These are phyloP conservation scores for Menura novaehollandiae DNA, from an alignment of 2,113 vertebrate genomes.

Conservation along the genomic window DNA sequence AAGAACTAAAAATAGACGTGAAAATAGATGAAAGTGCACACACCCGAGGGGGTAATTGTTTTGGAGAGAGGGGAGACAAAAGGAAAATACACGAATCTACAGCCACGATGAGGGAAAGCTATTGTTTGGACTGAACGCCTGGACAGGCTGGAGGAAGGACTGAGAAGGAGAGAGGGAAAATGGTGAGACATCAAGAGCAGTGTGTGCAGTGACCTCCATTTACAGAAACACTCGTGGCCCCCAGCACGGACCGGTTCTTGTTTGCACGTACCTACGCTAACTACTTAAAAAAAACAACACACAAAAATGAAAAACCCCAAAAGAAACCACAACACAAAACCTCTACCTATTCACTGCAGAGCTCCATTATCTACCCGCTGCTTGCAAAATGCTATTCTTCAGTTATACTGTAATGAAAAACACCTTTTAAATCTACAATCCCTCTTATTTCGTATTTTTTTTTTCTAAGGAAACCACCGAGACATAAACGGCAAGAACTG, in stretches of 20 bases:
- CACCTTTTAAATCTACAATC: background rate
- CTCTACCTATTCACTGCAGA: background rate
- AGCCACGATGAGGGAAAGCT: background rate
- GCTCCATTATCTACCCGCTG: background rate
- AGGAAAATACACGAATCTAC: background rate
- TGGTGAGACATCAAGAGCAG: accelerated
- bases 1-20: background rate
- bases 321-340: background rate
- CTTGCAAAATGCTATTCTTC: background rate
- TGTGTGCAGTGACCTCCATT: background rate
- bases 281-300: background rate
- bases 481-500: background rate
- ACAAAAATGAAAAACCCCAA: background rate
- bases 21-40: background rate
- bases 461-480: background rate
- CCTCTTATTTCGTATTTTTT: background rate
- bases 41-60: accelerated
- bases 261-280: accelerated
- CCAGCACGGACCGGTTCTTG: background rate
- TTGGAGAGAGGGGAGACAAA: background rate
- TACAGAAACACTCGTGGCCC: background rate
- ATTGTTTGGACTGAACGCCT: background rate
- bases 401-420: background rate
- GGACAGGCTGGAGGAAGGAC: background rate
- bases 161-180: background rate